Base-by-base conservation (phyloP, 2,888 invertebrate species). In the Amphipyra tragopoginis region DNA sequence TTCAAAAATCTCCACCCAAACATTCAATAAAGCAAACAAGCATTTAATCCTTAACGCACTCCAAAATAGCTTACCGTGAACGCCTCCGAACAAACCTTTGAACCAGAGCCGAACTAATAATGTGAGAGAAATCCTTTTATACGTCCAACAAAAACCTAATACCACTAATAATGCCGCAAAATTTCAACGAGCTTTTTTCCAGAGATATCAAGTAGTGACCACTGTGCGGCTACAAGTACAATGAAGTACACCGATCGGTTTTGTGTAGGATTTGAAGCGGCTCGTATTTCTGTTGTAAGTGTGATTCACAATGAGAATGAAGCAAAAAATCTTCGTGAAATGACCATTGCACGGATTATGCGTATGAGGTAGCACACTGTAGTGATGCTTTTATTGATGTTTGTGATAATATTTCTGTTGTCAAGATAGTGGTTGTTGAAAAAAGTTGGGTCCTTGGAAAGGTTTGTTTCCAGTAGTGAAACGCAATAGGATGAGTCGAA, bases 11-110 rank as follows among this genome's bases (percentile, higher is more conserved):
- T 21, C 15, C 15, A 54, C 11, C 3, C 15, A 61, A 70, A 43
- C 43, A 54, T 63, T 66, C 48, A 60, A 60, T 63, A 71, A 73
- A 79, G 65, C 59, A 61, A 49, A 43, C 50, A 63, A 62, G n/a
- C 47, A 70, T 51, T 50, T 51, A 67, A 74, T 75, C 59, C 61
- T 56, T 49, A 54, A 58, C 67, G 61, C 59, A 58, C 65, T 72
- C 36, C 11, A 59, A 68, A 70, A 53, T 65, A 69, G 53, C 67
- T 82, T 83, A 81, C 79, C 67, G 53, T 81, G 77, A 84, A 88
- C 89, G 75, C 88, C 88, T 88, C 81, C 79, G 64, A 84, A 88
- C 85, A 89, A 84, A 79, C 49, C 70, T 71, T 81, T 76, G 69
- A 63, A 45, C 21, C 43, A 8, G 47, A 71, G 48, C 79, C 72